Conservation (phyloP, 1,140 invertebrate genomes). For the Drosophila virilis region DNA sequence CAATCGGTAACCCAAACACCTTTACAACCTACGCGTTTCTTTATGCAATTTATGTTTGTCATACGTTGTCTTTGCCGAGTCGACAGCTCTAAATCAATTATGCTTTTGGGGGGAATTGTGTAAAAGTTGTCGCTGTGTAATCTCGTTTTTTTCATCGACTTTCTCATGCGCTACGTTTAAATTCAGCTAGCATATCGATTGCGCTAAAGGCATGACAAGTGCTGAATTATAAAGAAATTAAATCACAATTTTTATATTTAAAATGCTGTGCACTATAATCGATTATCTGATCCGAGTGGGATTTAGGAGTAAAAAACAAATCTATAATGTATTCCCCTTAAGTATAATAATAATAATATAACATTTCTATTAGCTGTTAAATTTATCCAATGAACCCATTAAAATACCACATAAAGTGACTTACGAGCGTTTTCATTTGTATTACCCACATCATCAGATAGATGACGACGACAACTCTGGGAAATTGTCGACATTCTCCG, state of each 20-base stretch:
- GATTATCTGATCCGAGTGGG: too few species aligned
- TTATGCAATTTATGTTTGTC: conserved; percentile 49
- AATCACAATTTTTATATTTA: too few species aligned
- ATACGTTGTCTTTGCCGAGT: conserved; percentile 40
- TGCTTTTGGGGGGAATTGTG: conserved; percentile 26
- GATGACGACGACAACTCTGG: conserved; percentile 30
- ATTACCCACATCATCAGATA: conserved; percentile 40
- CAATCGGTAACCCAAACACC: conserved; percentile 38
- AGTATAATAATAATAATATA: too few species aligned
- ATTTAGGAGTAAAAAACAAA: too few species aligned
- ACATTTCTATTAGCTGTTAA: background rate
- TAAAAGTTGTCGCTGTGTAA: conserved; percentile 41
- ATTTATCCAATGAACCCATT: conserved; percentile 16
- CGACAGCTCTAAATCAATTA: conserved; percentile 67
- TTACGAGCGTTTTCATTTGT: conserved; percentile 14
- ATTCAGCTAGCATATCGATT: conserved; percentile 30
- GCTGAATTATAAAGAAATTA: too few species aligned
- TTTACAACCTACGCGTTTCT: conserved; percentile 41
- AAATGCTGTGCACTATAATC: too few species aligned
- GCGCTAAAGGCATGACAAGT: background rate
- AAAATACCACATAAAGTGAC: conserved; percentile 29
- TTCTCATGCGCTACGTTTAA: conserved; percentile 42
- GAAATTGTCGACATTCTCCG: conserved; percentile 39
- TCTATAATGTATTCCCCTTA: too few species aligned
- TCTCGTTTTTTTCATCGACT: conserved; percentile 36